These are phyloP conservation scores for Halocynthia aurantium DNA, from an alignment of 23 tunicate genomes.

Conservation along the genomic window DNA sequence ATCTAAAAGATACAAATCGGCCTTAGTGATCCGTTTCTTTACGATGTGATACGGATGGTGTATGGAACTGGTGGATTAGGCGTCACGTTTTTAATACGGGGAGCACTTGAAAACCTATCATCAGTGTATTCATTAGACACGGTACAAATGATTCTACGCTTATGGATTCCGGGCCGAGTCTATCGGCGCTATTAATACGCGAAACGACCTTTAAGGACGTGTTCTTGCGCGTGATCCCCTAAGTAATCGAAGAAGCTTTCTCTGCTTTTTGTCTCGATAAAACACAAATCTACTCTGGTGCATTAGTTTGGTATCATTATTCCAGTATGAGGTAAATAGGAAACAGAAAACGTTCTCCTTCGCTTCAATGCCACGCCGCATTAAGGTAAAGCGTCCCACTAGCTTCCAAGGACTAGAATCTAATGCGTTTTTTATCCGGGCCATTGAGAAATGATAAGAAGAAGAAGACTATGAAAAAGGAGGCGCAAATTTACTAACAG, in stretches of 20 bases:
- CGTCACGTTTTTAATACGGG: too few relatives aligned
- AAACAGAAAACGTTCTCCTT: neutral
- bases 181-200: conserved; percentile 6
- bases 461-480: neutral
- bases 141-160: conserved; percentile 3
- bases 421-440: neutral
- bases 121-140: conserved; percentile 1
- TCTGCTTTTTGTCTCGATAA: neutral
- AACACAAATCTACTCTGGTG: too few relatives aligned
- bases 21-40: too few relatives aligned
- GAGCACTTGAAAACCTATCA: too few relatives aligned
- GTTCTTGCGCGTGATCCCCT: neutral
- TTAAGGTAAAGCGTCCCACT: conserved; percentile 9
- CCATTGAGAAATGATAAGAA: too few relatives aligned
- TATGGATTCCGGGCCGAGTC: neutral
- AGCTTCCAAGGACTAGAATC: neutral
- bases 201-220: conserved; percentile 8
- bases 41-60: too few relatives aligned
- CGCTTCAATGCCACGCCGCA: neutral
- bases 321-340: too few relatives aligned
- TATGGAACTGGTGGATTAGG: too few relatives aligned
- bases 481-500: neutral
- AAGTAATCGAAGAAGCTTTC: neutral
- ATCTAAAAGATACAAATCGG: too few relatives aligned
- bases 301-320: too few relatives aligned